These are phyloP conservation scores for Gonioctena quinquepunctata DNA, from an alignment of 1,140 invertebrate genomes.

Conservation along the genomic window DNA sequence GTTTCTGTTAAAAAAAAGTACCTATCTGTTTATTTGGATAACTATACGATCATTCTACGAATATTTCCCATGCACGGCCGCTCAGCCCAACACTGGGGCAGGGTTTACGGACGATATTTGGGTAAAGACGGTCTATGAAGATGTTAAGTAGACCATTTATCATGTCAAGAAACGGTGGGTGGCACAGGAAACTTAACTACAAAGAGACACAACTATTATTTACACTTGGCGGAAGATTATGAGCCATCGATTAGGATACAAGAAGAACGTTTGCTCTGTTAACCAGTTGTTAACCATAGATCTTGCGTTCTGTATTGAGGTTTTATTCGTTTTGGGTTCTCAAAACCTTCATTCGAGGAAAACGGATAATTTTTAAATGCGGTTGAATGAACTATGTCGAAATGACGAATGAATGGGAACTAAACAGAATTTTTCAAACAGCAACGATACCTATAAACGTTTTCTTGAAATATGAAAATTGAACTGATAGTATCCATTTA, in stretches of 20 bases:
- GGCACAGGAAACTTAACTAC: slow-evolving; percentile 42
- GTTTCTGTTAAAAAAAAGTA: background rate
- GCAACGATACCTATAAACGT: too few relatives aligned
- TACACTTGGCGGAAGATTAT: slow-evolving; percentile 29
- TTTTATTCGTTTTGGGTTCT: slow-evolving; percentile 5
- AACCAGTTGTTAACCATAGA: slow-evolving; percentile 33
- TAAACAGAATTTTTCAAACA: too few relatives aligned
- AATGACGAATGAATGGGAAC: too few relatives aligned
- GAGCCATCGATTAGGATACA: slow-evolving; percentile 21
- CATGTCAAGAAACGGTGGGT: slow-evolving; percentile 44
- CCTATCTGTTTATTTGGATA: background rate
- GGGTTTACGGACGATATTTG: slow-evolving; percentile 1
- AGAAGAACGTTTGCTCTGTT: slow-evolving; percentile 9
- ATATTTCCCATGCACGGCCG: too few relatives aligned
- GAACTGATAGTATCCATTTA: too few relatives aligned
- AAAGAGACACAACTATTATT: slow-evolving; percentile 35
- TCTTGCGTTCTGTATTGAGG: slow-evolving; percentile 4
- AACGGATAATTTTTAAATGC: background rate
- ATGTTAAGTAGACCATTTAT: slow-evolving; percentile 49
- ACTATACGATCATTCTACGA: background rate
- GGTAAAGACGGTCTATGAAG: slow-evolving; percentile 34
- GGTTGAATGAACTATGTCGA: background rate
- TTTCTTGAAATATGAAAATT: too few relatives aligned
- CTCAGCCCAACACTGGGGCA: too few relatives aligned
- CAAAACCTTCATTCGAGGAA: background rate